Percentiles rank a stretch among this genome's conserved stretches.
phyloP scores from a whole-genome alignment of 2,888 invertebrate species.

The Baronia brevicornis region DNA sequence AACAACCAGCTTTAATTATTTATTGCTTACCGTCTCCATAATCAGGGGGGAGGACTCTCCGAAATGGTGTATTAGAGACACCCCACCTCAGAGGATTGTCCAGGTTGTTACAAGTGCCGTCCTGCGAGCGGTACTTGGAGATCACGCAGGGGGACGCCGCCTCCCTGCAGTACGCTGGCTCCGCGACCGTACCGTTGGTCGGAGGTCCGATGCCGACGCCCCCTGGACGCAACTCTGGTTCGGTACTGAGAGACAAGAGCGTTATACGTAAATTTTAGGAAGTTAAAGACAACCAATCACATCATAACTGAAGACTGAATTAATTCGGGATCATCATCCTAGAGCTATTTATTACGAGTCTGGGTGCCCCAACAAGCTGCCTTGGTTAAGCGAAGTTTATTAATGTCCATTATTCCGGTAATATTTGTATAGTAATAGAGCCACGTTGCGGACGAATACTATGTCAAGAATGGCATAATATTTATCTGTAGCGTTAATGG shows the following conservation, averaged over 20 bases:
- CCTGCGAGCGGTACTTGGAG: slow-evolving; percentile 78
- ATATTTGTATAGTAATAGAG: too few species aligned
- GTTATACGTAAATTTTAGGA: background rate
- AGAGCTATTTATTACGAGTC: too few species aligned
- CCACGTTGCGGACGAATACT: too few species aligned
- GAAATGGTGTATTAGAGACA: slow-evolving; percentile 82
- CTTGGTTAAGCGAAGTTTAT: too few species aligned
- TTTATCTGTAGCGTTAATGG: too few species aligned
- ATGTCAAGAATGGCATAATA: too few species aligned
- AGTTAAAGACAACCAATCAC: background rate
- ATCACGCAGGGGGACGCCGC: slow-evolving; percentile 46
- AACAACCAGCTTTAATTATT: slow-evolving; percentile 2
- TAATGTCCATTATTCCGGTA: too few species aligned
- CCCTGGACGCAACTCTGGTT: slow-evolving; percentile 29
- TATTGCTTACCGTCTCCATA: slow-evolving; percentile 82
- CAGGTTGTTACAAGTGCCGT: slow-evolving; percentile 87
- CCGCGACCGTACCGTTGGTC: slow-evolving; percentile 42
- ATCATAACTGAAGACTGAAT: slow-evolving; percentile 12
- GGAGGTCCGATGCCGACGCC: slow-evolving; percentile 49
- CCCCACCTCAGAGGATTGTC: slow-evolving; percentile 80
- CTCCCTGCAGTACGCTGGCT: slow-evolving; percentile 43
- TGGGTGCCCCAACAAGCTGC: too few species aligned
- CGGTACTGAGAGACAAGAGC: slow-evolving; percentile 31
- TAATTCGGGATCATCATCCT: too few species aligned
- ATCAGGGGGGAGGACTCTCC: slow-evolving; percentile 82